phyloP scores from a whole-genome alignment of 2,797 vertebrate genomes.

The Melanotaenia boesemani region DNA sequence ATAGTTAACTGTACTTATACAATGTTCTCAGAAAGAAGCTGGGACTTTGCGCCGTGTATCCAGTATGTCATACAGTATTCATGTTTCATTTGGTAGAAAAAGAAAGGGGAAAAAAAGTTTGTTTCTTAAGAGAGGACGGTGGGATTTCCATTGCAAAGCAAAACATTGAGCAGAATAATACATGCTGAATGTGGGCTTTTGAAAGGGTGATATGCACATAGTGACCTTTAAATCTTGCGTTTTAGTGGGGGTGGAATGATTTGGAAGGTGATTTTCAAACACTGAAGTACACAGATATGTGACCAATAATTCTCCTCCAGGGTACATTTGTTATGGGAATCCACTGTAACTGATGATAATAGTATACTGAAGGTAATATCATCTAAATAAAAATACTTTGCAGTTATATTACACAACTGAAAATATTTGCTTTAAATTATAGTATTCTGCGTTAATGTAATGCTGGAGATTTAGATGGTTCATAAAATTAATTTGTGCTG shows the following conservation, averaged over 20 bases:
- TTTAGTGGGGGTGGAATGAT: conserved; percentile 45
- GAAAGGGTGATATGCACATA: conserved; percentile 69
- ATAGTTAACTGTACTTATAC: conserved; percentile 78
- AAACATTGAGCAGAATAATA: conserved; percentile 64
- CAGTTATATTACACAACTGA: conserved; percentile 68
- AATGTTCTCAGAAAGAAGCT: conserved; percentile 51
- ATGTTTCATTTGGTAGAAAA: conserved; percentile 58
- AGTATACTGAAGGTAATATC: conserved; percentile 54
- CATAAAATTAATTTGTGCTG: conserved; percentile 42
- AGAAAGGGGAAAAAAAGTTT: conserved; percentile 40
- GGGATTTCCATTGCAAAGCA: conserved; percentile 70
- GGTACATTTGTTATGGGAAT: conserved; percentile 52
- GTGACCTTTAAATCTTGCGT: conserved; percentile 71
- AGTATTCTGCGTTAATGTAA: conserved; percentile 45
- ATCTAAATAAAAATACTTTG: conserved; percentile 60
- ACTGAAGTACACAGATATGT: conserved; percentile 29
- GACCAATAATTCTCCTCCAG: conserved; percentile 49
- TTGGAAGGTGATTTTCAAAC: conserved; percentile 51
- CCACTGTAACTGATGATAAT: conserved; percentile 42
- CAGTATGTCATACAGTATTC: conserved; percentile 60
- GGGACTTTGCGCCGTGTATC: conserved; percentile 39
- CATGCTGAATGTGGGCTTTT: conserved; percentile 57
- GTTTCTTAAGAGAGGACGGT: conserved; percentile 53
- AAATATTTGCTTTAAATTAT: conserved; percentile 48
- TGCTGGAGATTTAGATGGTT: conserved; percentile 48